Conservation (phyloP, 2,888 invertebrate species). For the Dysmachus trigonus region DNA sequence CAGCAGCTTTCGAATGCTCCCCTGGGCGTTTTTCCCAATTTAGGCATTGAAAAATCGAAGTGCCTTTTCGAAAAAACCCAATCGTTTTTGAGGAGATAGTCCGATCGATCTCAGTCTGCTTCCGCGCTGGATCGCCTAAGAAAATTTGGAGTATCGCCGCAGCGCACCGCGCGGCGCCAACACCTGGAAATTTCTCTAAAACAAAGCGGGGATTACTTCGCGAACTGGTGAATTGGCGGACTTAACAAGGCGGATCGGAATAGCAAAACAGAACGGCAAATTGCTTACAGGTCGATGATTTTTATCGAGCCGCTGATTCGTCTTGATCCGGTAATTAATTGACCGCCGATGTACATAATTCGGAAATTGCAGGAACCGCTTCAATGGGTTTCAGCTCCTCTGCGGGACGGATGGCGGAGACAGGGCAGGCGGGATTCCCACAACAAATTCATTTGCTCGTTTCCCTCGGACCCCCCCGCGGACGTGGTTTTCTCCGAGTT, state of each 20-base stretch:
- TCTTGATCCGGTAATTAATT: slow-evolving; percentile 6
- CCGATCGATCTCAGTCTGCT: background rate
- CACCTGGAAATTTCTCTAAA: background rate
- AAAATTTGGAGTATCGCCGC: background rate
- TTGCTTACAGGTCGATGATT: background rate
- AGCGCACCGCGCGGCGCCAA: too few relatives aligned
- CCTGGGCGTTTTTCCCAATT: background rate
- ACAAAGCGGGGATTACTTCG: background rate
- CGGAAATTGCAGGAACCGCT: slow-evolving; percentile 1
- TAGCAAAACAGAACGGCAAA: background rate
- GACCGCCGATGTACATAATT: slow-evolving; percentile 9
- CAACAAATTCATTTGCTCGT: background rate
- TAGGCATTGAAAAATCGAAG: background rate
- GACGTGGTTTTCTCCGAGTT: background rate
- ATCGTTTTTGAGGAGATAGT: background rate
- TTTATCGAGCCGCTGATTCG: slow-evolving; percentile 6
- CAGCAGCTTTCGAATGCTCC: background rate
- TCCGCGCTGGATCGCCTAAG: background rate
- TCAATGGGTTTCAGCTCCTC: background rate
- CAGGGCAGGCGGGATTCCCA: background rate
- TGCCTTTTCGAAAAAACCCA: background rate
- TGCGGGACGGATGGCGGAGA: background rate
- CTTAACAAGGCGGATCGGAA: background rate
- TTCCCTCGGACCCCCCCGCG: background rate
- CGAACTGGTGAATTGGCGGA: background rate